These are phyloP conservation scores for Morphnarchus princeps DNA, from an alignment of 2,113 vertebrate genomes.

Conservation along the genomic window DNA sequence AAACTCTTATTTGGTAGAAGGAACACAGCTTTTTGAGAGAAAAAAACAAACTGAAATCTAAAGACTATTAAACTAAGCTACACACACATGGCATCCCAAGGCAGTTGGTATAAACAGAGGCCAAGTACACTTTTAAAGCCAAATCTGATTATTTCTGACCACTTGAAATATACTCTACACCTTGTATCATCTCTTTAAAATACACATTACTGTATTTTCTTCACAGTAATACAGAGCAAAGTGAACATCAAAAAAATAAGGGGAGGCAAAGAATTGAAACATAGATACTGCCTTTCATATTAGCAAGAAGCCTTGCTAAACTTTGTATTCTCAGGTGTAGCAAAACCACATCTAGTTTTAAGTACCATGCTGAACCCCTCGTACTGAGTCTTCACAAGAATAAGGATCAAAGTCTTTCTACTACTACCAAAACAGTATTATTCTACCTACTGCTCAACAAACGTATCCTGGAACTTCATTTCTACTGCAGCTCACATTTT, in stretches of 20 bases:
- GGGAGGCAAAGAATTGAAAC: neutral
- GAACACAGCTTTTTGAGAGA: neutral
- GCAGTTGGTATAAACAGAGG: neutral
- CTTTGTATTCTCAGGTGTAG: neutral
- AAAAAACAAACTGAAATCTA: neutral
- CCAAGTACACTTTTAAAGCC: neutral
- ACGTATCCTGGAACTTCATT: neutral
- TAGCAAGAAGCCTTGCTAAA: neutral
- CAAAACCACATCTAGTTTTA: neutral
- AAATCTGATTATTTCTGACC: neutral
- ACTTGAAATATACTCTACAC: neutral
- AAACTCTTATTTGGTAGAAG: neutral
- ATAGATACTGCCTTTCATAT: neutral
- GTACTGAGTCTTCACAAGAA: neutral
- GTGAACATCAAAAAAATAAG: neutral
- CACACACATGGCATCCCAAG: rapidly evolving
- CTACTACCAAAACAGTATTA: neutral
- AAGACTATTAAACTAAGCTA: neutral
- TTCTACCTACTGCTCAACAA: neutral
- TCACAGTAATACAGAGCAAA: neutral
- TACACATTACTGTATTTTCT: neutral
- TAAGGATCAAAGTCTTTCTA: neutral
- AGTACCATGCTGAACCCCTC: neutral
- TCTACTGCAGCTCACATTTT: neutral
- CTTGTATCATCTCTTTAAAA: neutral